Conservation (phyloP, 2,113 vertebrate genomes). For the Rhegmatorhina hoffmannsi region DNA sequence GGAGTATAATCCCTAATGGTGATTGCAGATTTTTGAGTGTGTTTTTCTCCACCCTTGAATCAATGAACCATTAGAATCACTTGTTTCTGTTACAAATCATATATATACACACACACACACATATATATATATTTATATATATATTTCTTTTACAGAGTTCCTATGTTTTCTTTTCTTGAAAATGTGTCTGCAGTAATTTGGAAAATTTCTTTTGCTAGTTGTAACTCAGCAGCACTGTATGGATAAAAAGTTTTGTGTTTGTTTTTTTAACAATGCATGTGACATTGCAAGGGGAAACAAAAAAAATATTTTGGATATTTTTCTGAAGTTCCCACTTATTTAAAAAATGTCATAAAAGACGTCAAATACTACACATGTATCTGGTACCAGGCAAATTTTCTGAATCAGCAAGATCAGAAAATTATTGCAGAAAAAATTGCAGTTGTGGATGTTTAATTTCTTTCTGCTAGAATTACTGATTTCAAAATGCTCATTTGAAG, state of each 20-base stretch:
- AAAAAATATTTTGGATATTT: background rate
- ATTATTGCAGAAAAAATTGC: background rate
- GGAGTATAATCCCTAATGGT: background rate
- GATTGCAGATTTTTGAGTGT: background rate
- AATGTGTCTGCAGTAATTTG: background rate
- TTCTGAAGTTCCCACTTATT: background rate
- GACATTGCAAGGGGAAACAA: too few relatives aligned
- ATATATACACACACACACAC: too few relatives aligned
- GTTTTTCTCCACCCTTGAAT: slow-evolving; percentile 25
- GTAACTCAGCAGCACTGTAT: background rate
- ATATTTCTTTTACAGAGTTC: background rate
- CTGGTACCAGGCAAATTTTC: background rate
- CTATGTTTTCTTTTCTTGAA: background rate
- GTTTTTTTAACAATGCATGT: background rate
- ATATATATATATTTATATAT: too few relatives aligned
- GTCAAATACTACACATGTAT: background rate
- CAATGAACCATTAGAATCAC: background rate
- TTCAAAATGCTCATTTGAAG: background rate
- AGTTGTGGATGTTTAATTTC: background rate
- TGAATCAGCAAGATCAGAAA: background rate
- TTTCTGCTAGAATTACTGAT: background rate
- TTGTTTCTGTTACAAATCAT: background rate
- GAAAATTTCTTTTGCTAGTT: background rate
- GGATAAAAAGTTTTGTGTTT: background rate
- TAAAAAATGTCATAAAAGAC: background rate